These are phyloP conservation scores for Drosophila pseudoananassae DNA, from an alignment of 1,140 invertebrate species.

Conservation along the genomic window DNA sequence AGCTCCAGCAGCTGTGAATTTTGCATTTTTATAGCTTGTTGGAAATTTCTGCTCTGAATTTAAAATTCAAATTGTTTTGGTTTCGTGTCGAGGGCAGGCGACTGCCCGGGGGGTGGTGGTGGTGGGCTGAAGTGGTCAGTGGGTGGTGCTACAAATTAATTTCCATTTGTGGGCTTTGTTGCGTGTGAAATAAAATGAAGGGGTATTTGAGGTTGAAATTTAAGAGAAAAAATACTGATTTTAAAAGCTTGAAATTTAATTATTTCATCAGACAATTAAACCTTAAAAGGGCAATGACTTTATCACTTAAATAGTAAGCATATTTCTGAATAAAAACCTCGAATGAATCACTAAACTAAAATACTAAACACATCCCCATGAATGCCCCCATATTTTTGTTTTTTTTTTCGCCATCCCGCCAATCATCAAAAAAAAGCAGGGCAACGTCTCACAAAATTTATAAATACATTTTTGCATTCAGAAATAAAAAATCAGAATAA, in stretches of 20 bases:
- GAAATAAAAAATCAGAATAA: constrained; percentile 41
- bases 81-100: constrained; percentile 20
- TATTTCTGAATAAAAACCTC: not conserved
- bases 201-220: not conserved
- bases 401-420: too few relatives aligned
- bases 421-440: constrained; percentile 32
- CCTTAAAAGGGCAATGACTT: not conserved
- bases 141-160: constrained; percentile 30
- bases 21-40: constrained; percentile 75
- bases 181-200: constrained; percentile 19
- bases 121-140: not conserved
- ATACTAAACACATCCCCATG: constrained; percentile 3
- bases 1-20: constrained; percentile 65
- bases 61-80: constrained; percentile 65
- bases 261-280: not conserved
- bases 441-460: constrained; percentile 42
- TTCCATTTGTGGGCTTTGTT: constrained; percentile 35
- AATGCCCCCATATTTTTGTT: too few relatives aligned
- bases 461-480: constrained; percentile 59
- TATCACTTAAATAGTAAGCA: not conserved
- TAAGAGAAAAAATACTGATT: constrained; percentile 12
- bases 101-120: not conserved
- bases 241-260: constrained; percentile 1
- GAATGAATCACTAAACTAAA: constrained; percentile 24
- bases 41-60: constrained; percentile 68